Base-by-base conservation (phyloP, 2,797 vertebrate species). In the Malurus leucopterus region DNA sequence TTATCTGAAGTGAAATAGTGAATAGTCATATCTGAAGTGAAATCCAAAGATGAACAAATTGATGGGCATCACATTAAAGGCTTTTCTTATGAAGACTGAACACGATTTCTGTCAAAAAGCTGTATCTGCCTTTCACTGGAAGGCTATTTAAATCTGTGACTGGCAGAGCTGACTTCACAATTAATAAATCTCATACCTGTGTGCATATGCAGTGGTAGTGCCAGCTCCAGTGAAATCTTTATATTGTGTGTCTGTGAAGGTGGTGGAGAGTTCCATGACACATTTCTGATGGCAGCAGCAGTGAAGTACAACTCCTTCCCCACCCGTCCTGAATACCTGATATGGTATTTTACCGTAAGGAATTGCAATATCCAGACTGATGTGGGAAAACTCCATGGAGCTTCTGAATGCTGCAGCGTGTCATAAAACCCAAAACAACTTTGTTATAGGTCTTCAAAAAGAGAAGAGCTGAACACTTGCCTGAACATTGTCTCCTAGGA, bases 1-100 rank as follows among this genome's bases (percentile, higher is more conserved):
- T 36, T 41, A 74, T 76, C 74, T 88, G 76, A 95, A 91, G 54
- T 84, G 68, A 87, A 94, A 94, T 67, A 36, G 36, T 36, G 36
- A 36, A 12, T 36, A 36, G 69, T 84, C 67, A 32, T 41, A 74
- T 76, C 74, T 88, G 76, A 95, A 91, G 54, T 84, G 68, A 87
- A 94, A 94, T 67, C 40, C 40, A 73, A 87, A 84, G 73, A 91
- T 36, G 50, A 91, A 44, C 22, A 90, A 91, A 94, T 86, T 77
- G 73, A 94, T 62, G 64, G 17, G 46, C 57, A 68, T 38, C 50
- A 61, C 47, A 77, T 86, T 80, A 91, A 91, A 94, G 67, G 19
- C 14, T 86, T 89, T 72, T 81, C 40, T 67, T 78, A 58, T 20
- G 43, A 78, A 58, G 63, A 22, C 22, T 73, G 75, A 78, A 57